Percentiles rank a stretch among this genome's conserved stretches.
Evolutionary conservation across 1,140 invertebrate species (phyloP).

Genomic region (Drosophila baimaii): DNA sequence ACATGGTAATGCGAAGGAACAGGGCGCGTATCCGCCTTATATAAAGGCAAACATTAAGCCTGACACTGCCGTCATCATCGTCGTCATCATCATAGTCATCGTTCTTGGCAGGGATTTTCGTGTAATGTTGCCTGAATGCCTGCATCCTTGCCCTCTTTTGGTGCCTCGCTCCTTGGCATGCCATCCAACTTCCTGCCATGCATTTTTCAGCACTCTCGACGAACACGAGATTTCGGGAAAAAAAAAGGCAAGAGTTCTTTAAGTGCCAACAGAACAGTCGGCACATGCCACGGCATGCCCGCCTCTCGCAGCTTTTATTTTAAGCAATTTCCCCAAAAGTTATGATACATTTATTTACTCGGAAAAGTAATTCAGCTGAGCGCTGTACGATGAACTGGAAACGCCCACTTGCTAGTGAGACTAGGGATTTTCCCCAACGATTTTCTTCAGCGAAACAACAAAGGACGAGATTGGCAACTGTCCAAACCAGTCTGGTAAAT

Average conservation of each 20-base stretch:
- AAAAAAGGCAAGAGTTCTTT: constrained; percentile 11
- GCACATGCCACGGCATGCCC: constrained; percentile 38
- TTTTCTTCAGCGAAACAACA: background rate
- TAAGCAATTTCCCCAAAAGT: constrained; percentile 27
- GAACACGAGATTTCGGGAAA: constrained; percentile 25
- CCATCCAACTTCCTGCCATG: constrained; percentile 45
- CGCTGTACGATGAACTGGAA: constrained; percentile 39
- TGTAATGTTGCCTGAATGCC: constrained; percentile 37
- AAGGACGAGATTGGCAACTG: constrained; percentile 10
- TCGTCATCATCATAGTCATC: constrained; percentile 33
- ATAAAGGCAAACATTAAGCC: constrained; percentile 47
- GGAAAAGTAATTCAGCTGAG: constrained; percentile 43
- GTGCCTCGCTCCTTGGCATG: constrained; percentile 17
- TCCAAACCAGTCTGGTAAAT: constrained; percentile 23
- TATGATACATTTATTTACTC: constrained; percentile 56
- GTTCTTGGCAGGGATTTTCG: constrained; percentile 51
- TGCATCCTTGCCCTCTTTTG: constrained; percentile 36
- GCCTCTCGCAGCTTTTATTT: constrained; percentile 36
- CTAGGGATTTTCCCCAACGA: constrained; percentile 2
- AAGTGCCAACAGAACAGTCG: constrained; percentile 30
- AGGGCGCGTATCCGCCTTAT: constrained; percentile 17
- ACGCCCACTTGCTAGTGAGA: constrained; percentile 30
- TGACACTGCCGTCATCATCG: constrained; percentile 37
- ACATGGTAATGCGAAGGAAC: constrained; percentile 15
- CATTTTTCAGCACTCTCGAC: constrained; percentile 52